phyloP scores from a whole-genome alignment of 2,113 vertebrate genomes.

The Brevimyrus niger region DNA sequence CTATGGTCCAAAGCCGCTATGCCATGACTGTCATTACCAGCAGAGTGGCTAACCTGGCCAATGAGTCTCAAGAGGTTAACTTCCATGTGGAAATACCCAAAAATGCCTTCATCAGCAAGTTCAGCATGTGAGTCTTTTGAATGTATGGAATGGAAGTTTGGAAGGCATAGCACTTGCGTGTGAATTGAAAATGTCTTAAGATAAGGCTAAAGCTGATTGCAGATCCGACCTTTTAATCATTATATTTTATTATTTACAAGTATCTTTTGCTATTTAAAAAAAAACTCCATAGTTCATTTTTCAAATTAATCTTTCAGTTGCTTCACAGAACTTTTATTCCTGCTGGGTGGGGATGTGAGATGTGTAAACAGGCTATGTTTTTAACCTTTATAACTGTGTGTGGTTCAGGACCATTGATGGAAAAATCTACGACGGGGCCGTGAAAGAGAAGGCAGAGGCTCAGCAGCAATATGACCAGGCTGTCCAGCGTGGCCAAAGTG shows the following conservation, averaged over 20 bases:
- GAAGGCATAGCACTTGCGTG: neutral
- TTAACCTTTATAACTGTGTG: neutral
- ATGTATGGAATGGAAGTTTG: neutral
- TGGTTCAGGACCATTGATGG: conserved; percentile 71
- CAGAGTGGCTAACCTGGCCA: conserved; percentile 69
- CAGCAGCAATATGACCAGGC: conserved; percentile 77
- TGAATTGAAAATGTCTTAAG: neutral
- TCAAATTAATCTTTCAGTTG: neutral
- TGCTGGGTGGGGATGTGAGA: neutral
- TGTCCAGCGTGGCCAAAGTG: conserved; percentile 77
- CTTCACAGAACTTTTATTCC: neutral
- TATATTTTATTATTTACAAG: neutral
- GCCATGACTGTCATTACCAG: conserved; percentile 83
- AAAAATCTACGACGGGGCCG: conserved; percentile 70
- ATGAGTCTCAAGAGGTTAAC: conserved; percentile 65
- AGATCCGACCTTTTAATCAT: neutral
- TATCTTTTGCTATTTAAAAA: neutral
- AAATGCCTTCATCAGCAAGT: conserved; percentile 88
- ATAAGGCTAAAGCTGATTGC: neutral
- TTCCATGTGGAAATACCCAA: conserved; percentile 88
- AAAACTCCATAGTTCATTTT: neutral
- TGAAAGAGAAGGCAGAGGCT: conserved; percentile 80
- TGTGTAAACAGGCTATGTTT: neutral
- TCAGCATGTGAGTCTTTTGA: conserved; percentile 72
- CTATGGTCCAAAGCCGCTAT: conserved; percentile 77